Evolutionary conservation across 2,888 invertebrate species (phyloP).

Genomic region (Sisyra terminalis): DNA sequence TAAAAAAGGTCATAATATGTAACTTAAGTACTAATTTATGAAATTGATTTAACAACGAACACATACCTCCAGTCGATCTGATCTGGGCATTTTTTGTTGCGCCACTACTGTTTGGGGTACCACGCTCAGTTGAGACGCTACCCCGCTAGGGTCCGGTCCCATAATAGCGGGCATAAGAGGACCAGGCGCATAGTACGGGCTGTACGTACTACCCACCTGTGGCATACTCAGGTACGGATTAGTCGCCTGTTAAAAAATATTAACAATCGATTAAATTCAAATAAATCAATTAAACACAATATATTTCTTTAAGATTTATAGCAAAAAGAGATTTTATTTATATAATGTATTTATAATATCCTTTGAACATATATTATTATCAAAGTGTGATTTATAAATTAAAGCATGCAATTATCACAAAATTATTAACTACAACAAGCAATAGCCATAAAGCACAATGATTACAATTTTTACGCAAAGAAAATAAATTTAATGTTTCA

Average conservation of each 20-base stretch:
- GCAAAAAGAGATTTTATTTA: neutral
- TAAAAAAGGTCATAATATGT: slow-evolving; percentile 8
- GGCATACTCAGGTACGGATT: slow-evolving; percentile 87
- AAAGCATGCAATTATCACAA: neutral
- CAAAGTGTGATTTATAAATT: no score
- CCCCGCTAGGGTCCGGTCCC: slow-evolving; percentile 69
- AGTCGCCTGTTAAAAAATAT: slow-evolving; percentile 48
- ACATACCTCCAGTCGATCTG: slow-evolving; percentile 92
- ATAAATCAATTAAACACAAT: no score
- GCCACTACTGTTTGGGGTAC: slow-evolving; percentile 72
- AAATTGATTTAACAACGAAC: neutral
- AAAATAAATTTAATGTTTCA: no score
- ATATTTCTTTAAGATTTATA: no score
- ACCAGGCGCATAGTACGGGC: slow-evolving; percentile 76
- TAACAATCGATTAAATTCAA: slow-evolving; percentile 4
- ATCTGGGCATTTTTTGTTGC: slow-evolving; percentile 87
- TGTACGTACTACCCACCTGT: slow-evolving; percentile 76
- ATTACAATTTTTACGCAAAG: no score
- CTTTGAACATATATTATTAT: neutral
- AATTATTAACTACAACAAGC: slow-evolving; percentile 11
- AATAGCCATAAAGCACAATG: slow-evolving; percentile 10
- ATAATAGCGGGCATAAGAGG: slow-evolving; percentile 82
- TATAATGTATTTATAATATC: neutral
- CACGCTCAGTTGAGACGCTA: slow-evolving; percentile 67
- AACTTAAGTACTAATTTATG: slow-evolving; percentile 8